phyloP scores from a whole-genome alignment of 1,140 invertebrate species.

The Aphelenchoides avenae region DNA sequence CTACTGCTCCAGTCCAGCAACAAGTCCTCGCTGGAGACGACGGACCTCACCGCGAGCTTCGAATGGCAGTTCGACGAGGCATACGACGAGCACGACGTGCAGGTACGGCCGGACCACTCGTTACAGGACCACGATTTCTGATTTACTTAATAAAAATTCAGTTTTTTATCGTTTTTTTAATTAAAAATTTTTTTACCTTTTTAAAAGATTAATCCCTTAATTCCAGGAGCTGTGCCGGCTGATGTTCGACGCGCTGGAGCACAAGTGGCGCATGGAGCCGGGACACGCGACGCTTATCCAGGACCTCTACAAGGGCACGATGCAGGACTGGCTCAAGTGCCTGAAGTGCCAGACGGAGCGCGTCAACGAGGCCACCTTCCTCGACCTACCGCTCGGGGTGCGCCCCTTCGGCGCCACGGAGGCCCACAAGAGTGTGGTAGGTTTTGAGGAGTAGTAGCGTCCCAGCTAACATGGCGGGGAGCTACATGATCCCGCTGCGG shows the following conservation, averaged over 20 bases:
- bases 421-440: conserved; percentile 75
- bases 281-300: conserved; percentile 78
- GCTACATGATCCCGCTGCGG: too few species aligned
- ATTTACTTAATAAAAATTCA: too few species aligned
- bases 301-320: conserved; percentile 71
- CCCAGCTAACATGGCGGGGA: too few species aligned
- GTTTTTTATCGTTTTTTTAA: too few species aligned
- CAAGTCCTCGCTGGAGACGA: conserved; percentile 73
- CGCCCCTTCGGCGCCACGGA: conserved; percentile 75
- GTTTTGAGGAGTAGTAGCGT: conserved; percentile 36
- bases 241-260: conserved; percentile 85
- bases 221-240: conserved; percentile 80
- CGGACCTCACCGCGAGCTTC: conserved; percentile 79
- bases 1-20: conserved; percentile 73
- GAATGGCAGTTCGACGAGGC: conserved; percentile 82
- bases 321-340: conserved; percentile 87
- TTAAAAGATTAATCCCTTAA: too few species aligned
- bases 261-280: conserved; percentile 74
- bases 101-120: too few species aligned
- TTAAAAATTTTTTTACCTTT: too few species aligned
- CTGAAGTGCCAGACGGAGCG: conserved; percentile 79
- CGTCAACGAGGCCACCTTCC: conserved; percentile 75
- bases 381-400: conserved; percentile 82
- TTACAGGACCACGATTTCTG: too few species aligned
- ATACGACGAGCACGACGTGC: conserved; percentile 88